A percentile compares a stretch with the other conserved stretches of the same genome.
Evolutionary conservation across 2,797 vertebrate species (phyloP).

Genomic region (Paratrypauchen microcephalus): DNA sequence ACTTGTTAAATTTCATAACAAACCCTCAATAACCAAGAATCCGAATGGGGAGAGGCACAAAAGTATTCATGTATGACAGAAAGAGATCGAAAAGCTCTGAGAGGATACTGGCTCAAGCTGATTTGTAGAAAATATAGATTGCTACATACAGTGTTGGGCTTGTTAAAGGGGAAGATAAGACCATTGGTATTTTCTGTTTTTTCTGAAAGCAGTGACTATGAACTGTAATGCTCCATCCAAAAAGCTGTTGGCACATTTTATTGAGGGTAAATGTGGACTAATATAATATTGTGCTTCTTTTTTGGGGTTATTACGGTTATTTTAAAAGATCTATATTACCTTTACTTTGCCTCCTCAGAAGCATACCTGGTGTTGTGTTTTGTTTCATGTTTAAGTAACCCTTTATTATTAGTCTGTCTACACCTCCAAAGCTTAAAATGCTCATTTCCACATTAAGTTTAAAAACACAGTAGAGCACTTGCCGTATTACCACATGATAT

Average conservation of each 20-base stretch:
- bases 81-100: constrained; percentile 42
- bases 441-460: too few species aligned
- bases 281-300: not conserved
- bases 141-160: not conserved
- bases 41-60: constrained; percentile 43
- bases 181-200: constrained; percentile 1
- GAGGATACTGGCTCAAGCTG: constrained; percentile 23
- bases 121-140: constrained; percentile 25
- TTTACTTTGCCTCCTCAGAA: too few species aligned
- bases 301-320: not conserved
- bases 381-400: too few species aligned
- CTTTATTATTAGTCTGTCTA: too few species aligned
- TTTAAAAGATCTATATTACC: too few species aligned
- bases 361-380: too few species aligned
- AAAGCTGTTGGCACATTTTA: not conserved
- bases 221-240: not conserved
- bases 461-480: too few species aligned
- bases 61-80: constrained; percentile 47
- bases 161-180: not conserved
- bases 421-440: too few species aligned
- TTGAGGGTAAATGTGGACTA: not conserved
- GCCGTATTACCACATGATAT: too few species aligned
- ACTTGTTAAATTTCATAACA: constrained; percentile 66
- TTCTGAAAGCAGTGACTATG: not conserved
- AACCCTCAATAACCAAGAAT: constrained; percentile 59